phyloP scores from a whole-genome alignment of 2,113 vertebrate species.

The Upupa epops region DNA sequence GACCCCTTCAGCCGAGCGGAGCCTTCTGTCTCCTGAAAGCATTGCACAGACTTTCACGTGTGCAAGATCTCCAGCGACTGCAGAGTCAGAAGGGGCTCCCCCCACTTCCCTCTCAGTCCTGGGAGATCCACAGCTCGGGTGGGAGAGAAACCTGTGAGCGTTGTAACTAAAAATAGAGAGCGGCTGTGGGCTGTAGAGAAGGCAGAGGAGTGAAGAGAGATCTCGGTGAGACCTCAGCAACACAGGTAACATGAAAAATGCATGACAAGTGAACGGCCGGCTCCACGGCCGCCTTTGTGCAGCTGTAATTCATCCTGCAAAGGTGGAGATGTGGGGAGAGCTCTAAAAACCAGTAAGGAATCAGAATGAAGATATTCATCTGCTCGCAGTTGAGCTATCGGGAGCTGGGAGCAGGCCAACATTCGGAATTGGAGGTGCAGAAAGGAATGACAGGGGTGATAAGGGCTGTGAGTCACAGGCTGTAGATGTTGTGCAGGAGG shows the following conservation, averaged over 20 bases:
- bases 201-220: background rate
- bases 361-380: constrained; percentile 61
- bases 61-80: background rate
- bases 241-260: constrained; percentile 9
- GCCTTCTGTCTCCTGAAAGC: background rate
- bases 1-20: background rate
- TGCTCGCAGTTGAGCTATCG: constrained; percentile 65
- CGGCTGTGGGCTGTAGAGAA: background rate
- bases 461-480: constrained; percentile 52
- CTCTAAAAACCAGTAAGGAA: constrained; percentile 67
- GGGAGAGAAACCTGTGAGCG: background rate
- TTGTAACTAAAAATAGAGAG: background rate
- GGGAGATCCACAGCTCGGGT: background rate
- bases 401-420: constrained; percentile 38
- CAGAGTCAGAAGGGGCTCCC: background rate
- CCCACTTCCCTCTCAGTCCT: rapidly evolving
- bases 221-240: background rate
- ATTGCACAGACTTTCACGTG: background rate
- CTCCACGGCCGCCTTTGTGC: constrained; percentile 53
- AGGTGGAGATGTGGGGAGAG: constrained; percentile 57
- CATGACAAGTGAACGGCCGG: constrained; percentile 12
- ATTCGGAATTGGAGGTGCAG: constrained; percentile 60
- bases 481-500: background rate
- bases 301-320: constrained; percentile 63
- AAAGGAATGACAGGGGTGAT: constrained; percentile 64